Conservation (phyloP, 1,140 invertebrate species). For the Drosophila burlai region DNA sequence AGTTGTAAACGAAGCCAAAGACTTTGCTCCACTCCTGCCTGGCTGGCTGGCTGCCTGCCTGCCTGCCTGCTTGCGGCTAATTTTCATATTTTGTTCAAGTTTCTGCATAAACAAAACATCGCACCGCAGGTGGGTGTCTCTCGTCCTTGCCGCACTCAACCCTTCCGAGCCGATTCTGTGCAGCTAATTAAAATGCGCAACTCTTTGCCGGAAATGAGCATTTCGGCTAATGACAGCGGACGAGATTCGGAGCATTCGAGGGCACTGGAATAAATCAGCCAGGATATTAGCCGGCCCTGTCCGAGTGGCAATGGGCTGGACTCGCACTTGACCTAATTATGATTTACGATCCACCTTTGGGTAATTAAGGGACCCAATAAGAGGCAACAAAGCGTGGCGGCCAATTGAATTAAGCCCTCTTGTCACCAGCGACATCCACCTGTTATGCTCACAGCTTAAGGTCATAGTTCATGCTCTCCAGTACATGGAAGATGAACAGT, state of each 20-base stretch:
- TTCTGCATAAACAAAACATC: conserved; percentile 75
- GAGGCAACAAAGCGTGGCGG: neutral
- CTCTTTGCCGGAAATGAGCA: conserved; percentile 82
- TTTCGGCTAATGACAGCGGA: conserved; percentile 74
- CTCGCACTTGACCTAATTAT: conserved; percentile 43
- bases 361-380: conserved; percentile 5
- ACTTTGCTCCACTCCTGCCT: conserved; percentile 15
- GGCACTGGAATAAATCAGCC: conserved; percentile 70
- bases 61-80: conserved; percentile 45
- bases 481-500: conserved; percentile 68
- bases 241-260: conserved; percentile 54
- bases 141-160: conserved; percentile 6
- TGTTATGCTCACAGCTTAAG: conserved; percentile 31
- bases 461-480: conserved; percentile 58
- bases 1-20: conserved; percentile 67
- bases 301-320: neutral
- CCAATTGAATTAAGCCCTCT: conserved; percentile 17
- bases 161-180: conserved; percentile 25
- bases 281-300: conserved; percentile 19
- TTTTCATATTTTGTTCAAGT: conserved; percentile 76
- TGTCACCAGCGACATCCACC: conserved; percentile 40
- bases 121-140: conserved; percentile 62
- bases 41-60: conserved; percentile 6
- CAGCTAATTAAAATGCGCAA: conserved; percentile 82
- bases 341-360: conserved; percentile 16